Conservation (phyloP, 37 sponge, comb jelly and placozoan genomes). For the Dysidea cf. avara region DNA sequence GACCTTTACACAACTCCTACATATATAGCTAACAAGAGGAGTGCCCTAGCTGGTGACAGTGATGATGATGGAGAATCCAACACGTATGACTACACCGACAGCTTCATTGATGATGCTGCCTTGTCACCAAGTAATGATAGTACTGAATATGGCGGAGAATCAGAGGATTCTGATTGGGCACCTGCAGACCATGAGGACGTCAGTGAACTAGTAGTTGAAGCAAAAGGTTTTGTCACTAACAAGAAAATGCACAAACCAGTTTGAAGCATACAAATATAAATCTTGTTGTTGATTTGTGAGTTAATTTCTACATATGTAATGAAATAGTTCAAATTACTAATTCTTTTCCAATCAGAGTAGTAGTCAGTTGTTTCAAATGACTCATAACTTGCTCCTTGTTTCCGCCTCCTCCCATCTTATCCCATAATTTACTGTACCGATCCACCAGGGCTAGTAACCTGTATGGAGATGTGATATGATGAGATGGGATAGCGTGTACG, state of each 20-base stretch:
- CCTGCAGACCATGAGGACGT: constrained; percentile 62
- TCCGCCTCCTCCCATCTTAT: too few relatives aligned
- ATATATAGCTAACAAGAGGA: constrained; percentile 3
- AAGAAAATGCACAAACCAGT: constrained; percentile 56
- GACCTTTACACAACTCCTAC: too few relatives aligned
- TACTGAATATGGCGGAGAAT: constrained; percentile 40
- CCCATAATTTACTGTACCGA: too few relatives aligned
- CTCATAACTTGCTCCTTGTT: too few relatives aligned
- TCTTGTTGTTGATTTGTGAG: too few relatives aligned
- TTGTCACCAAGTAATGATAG: not conserved
- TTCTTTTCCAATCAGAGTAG: not conserved
- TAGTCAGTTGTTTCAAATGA: too few relatives aligned
- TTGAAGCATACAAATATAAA: not conserved
- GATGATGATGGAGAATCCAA: constrained; percentile 83
- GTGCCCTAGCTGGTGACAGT: constrained; percentile 71
- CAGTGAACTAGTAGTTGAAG: constrained; percentile 58
- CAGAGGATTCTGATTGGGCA: constrained; percentile 71
- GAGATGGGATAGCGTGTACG: too few relatives aligned
- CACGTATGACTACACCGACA: constrained; percentile 82
- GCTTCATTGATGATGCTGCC: constrained; percentile 75
- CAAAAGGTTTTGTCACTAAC: constrained; percentile 55
- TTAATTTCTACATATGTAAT: too few relatives aligned
- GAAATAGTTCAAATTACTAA: too few relatives aligned
- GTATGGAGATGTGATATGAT: too few relatives aligned
- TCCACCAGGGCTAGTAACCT: too few relatives aligned